A percentile compares a stretch with the other conserved stretches of the same genome.
Conservation (phyloP, 2,797 vertebrate species). For the Luscinia megarhynchos region DNA sequence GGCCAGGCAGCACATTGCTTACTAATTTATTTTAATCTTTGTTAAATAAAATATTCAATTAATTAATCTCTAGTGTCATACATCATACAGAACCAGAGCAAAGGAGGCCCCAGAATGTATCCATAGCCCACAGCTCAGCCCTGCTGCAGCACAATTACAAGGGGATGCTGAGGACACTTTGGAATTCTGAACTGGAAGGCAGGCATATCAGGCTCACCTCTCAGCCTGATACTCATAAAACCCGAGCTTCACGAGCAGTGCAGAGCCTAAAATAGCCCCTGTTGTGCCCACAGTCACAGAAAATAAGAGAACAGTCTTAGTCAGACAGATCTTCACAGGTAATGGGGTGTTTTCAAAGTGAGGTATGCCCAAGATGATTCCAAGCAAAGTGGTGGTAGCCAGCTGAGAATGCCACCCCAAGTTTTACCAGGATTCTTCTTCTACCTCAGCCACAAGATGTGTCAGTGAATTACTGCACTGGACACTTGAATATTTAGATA, state of each 20-base stretch:
- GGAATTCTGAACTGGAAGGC: neutral
- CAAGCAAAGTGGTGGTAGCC: neutral
- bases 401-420: neutral
- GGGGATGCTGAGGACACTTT: neutral
- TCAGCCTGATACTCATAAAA: neutral
- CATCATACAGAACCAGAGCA: neutral
- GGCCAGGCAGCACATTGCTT: neutral
- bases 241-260: neutral
- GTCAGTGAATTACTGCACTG: neutral
- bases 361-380: neutral
- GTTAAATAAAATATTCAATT: conserved; percentile 50
- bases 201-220: neutral
- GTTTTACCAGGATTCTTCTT: neutral
- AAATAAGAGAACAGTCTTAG: neutral
- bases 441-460: neutral
- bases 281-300: neutral
- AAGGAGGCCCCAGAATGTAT: fast-evolving
- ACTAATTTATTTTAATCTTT: conserved; percentile 35
- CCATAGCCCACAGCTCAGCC: neutral
- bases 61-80: neutral
- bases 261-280: neutral
- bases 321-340: fast-evolving
- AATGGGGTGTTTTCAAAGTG: fast-evolving
- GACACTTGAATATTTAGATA: neutral
- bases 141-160: neutral